Evolutionary conservation across 2,888 invertebrate species (phyloP).

Genomic region (Pimpla rufipes): DNA sequence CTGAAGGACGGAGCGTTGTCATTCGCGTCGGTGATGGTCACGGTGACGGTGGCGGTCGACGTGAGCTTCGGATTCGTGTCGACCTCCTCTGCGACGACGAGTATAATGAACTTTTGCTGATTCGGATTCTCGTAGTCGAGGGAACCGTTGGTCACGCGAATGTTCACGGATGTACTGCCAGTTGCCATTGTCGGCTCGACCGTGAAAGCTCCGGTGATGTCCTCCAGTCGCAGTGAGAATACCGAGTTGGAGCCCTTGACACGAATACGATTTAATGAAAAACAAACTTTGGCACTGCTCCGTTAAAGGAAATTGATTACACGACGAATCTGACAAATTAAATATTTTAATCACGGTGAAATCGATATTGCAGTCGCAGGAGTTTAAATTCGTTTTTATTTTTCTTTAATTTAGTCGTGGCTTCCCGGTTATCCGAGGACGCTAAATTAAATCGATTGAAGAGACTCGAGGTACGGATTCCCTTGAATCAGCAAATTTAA

Average conservation of each 20-base stretch:
- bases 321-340: slow-evolving; percentile 5
- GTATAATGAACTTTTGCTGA: slow-evolving; percentile 95
- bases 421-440: not conserved
- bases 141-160: slow-evolving; percentile 92
- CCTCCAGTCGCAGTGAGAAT: slow-evolving; percentile 92
- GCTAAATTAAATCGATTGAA: slow-evolving; percentile 2
- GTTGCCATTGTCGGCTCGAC: slow-evolving; percentile 93
- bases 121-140: slow-evolving; percentile 97
- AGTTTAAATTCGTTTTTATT: not conserved
- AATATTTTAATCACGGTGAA: slow-evolving; percentile 26
- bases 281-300: not conserved
- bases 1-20: slow-evolving; percentile 94
- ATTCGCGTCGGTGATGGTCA: slow-evolving; percentile 93
- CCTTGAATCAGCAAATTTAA: not conserved
- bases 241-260: slow-evolving; percentile 93
- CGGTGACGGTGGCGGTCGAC: slow-evolving; percentile 94
- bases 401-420: slow-evolving; percentile 9
- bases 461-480: not conserved
- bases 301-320: not conserved
- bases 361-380: slow-evolving; percentile 14
- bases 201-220: slow-evolving; percentile 93
- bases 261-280: slow-evolving; percentile 13
- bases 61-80: slow-evolving; percentile 91
- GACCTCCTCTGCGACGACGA: slow-evolving; percentile 94
- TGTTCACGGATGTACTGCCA: slow-evolving; percentile 93